Base-by-base conservation (phyloP, 2,113 vertebrate genomes). In the Hemiprocne comata region DNA sequence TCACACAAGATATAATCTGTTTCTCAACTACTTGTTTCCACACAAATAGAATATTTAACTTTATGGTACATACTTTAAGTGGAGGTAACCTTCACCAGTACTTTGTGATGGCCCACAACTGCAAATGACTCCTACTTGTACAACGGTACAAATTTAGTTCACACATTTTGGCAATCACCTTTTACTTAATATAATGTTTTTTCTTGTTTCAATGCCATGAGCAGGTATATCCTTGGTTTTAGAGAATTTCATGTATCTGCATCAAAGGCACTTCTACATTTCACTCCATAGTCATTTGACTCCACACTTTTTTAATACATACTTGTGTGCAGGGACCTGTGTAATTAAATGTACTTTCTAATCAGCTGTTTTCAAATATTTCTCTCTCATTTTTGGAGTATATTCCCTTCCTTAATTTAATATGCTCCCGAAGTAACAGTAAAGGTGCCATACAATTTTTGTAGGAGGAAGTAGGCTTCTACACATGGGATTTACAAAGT, bases 1-100 rank as follows among this genome's bases (percentile, higher is more conserved):
- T 98, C 97, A 97, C 88, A 96, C 80, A 94, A 93, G 94, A 85
- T 74, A 88, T 23, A 84, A 94, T 97, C 96, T 94, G 42, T 96
- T 97, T 97, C 97, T 97, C 96, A 98, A 94, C 65, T 69, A 81
- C 79, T 53, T 93, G 44, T 84, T 95, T 93, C 82, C 53, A 11
- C 75, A 94, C 87, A 97, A 95, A 83, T 84, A 93, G 95, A 83
- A 78, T 90, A 62, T 67, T 83, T 84, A n/a, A 71, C 71, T 89
- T 95, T 62, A 93, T 91, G 89, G 72, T 94, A 89, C 25, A 75
- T 62, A 89, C 81, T 96, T 94, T 90, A 92, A 93, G 88, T 90
- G 64, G 65, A 94, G 57, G 92, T 94, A 97, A 96, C 48, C 40
- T 92, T 95, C 61, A 60, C 18, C 40, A 25, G 65, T n/a, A 40